Evolutionary conservation across 2,113 vertebrate genomes (phyloP), one percentile per base, ranked within the genome.

Genomic region (Saimiri boliviensis): DNA sequence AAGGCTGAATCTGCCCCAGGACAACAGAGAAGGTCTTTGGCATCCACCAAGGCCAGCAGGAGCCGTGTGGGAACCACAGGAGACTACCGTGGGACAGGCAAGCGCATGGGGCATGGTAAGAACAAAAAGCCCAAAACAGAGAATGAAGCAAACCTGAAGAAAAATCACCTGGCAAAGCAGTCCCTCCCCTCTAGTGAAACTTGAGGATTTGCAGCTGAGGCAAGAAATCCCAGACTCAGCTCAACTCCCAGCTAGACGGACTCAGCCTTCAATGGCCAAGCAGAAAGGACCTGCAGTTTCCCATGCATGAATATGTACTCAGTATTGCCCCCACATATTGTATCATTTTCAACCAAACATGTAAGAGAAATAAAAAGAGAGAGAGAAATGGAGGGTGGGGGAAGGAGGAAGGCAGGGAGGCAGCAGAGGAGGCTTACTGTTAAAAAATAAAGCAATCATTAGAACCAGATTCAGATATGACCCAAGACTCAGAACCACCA

Each of bases 1-100:
- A 52, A 76, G 54, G 21, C 56, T 17, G 66, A 20, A 19, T 40
- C 47, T 42, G 68, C 6, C 27, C 49, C 80, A 13, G 5, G 6
- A 47, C 40, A 23, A 25, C 49, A 63, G 42, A 25, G 66, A 12
- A 27, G 42, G 21, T 37, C 70, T 4, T 1, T 7, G 8, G 30
- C 20, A 8, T 3, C 37, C 42, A n/a, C 5, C 0, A 2, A 23
- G 81, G 92, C n/a, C 7, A 8, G 6, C 42, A 49, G 23, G 45
- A 10, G 37, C 68, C 2, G 5, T 0, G 3, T 4, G 6, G 19
- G 8, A 37, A 32, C n/a, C 35, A 3, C 14, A 40, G 35, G 30
- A 4, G 42, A 30, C n/a, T 6, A 1, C 32, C 8, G 3, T 0
- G 2, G n/a, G 19, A 47, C 19, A 11, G 32, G 1, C 12, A 16